Conservation (phyloP, 2,113 vertebrate species). For the Tragelaphus buxtoni region DNA sequence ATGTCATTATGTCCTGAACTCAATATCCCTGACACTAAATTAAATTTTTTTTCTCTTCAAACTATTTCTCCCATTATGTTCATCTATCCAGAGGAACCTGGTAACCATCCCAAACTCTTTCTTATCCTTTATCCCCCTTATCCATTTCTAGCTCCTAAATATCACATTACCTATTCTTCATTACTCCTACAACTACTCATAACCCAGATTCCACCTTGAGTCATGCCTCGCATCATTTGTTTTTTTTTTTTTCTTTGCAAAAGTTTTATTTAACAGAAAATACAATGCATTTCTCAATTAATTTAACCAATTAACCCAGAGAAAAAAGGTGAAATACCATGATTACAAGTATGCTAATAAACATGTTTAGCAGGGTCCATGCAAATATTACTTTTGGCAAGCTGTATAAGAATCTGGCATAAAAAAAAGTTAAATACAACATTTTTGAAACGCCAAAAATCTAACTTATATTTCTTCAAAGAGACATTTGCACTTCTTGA, state of each 20-base stretch:
- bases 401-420: not conserved
- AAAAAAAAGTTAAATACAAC: not conserved
- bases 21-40: not conserved
- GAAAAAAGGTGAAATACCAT: not conserved
- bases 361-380: not conserved
- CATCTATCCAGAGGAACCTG: not conserved
- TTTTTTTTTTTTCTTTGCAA: slow-evolving; percentile 23
- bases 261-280: slow-evolving; percentile 36
- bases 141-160: not conserved
- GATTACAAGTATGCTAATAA: not conserved
- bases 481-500: not conserved
- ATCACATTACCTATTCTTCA: not conserved
- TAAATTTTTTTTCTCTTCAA: not conserved
- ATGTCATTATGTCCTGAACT: not conserved
- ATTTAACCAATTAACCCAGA: slow-evolving; percentile 14
- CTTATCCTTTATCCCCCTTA: not conserved
- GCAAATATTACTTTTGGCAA: not conserved
- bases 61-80: not conserved
- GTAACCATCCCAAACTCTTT: not conserved
- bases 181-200: not conserved
- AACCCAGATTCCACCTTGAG: not conserved
- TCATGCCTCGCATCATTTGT: not conserved
- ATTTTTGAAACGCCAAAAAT: not conserved
- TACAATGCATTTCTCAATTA: not conserved
- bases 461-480: not conserved